Evolutionary conservation across 2,113 vertebrate genomes (phyloP), one percentile per base, ranked within the genome.

Genomic region (Phrynosoma platyrhinos): DNA sequence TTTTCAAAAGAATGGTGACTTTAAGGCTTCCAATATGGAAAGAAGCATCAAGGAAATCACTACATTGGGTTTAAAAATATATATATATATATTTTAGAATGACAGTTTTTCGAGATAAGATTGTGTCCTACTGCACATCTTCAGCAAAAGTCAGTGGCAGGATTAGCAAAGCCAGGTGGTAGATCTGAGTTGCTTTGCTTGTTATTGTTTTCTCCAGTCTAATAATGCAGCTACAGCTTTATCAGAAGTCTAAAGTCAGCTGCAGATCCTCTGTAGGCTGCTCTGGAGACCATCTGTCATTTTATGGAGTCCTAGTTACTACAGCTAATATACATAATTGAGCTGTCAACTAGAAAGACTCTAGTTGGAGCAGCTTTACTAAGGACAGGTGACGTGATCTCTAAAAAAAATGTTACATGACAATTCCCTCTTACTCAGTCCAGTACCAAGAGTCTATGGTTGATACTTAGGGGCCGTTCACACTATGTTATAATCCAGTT

Each of bases 251-350:
- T 47, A 78, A 79, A 86, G 85, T 79, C 64, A 79, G 76, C 64
- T 53, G 82, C n/a, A 74, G 82, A 55, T 55, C 69, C 47, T 86
- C 79, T 69, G 47, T 55, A 16, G 66, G n/a, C 42, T 79, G 21
- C 20, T 68, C 64, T 79, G 79, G 64, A 71, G 64, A 69, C 85
- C 85, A 86, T 86, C 85, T 86, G 85, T 79, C 85, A 79, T 42
- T 86, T 30, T 27, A 79, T 79, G 42, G n/a, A 69, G 64, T 55
- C 85, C 76, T 79, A 79, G 76, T 79, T 79, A 53, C 85, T 79
- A 32, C 76, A 52, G 47, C 42, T 25, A 79, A 53, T 62, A 77
- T 66, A 27, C 62, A 79, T 58, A 86, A 66, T 23, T n/a, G 64
- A 86, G 64, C 77, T 86, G 47, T 86, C 66, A 32, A 32, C 47